Evolutionary conservation across 2,797 vertebrate genomes (phyloP).

Genomic region (Ctenosaura bakeri): DNA sequence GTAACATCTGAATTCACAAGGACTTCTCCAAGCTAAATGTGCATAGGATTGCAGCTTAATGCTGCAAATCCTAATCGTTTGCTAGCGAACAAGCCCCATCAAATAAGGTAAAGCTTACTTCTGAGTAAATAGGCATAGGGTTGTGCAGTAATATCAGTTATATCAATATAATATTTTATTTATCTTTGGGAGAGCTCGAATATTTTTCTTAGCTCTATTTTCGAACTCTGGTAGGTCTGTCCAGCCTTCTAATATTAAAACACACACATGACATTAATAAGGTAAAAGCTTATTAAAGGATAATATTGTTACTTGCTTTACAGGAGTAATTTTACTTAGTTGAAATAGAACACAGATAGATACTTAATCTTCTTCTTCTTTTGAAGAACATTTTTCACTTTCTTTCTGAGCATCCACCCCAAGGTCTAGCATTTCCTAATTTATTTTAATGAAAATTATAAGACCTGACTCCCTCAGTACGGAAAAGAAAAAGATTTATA

Average conservation of each 20-base stretch:
- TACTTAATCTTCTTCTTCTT: slow-evolving; percentile 63
- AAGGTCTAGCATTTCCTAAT: slow-evolving; percentile 72
- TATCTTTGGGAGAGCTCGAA: slow-evolving; percentile 60
- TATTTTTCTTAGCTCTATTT: slow-evolving; percentile 60
- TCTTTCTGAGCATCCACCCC: slow-evolving; percentile 68
- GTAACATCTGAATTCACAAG: background rate
- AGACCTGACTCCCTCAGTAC: slow-evolving; percentile 68
- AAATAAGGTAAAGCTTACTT: background rate
- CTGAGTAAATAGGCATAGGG: background rate
- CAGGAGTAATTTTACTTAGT: slow-evolving; percentile 67
- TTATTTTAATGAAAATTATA: slow-evolving; percentile 81
- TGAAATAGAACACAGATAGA: slow-evolving; percentile 44
- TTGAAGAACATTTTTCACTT: slow-evolving; percentile 61
- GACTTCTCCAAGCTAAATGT: background rate
- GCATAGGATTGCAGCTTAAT: background rate
- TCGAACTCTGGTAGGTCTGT: slow-evolving; percentile 46
- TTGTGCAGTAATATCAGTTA: background rate
- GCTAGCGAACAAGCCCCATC: background rate
- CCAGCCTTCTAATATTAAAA: slow-evolving; percentile 67
- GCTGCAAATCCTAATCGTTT: background rate
- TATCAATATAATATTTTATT: slow-evolving; percentile 52
- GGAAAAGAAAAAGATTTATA: slow-evolving; percentile 79
- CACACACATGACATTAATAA: slow-evolving; percentile 52
- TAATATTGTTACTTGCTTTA: slow-evolving; percentile 70
- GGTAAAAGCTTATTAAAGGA: slow-evolving; percentile 57